Evolutionary conservation across 2,113 vertebrate genomes (phyloP).

Genomic region (Bufo gargarizans): DNA sequence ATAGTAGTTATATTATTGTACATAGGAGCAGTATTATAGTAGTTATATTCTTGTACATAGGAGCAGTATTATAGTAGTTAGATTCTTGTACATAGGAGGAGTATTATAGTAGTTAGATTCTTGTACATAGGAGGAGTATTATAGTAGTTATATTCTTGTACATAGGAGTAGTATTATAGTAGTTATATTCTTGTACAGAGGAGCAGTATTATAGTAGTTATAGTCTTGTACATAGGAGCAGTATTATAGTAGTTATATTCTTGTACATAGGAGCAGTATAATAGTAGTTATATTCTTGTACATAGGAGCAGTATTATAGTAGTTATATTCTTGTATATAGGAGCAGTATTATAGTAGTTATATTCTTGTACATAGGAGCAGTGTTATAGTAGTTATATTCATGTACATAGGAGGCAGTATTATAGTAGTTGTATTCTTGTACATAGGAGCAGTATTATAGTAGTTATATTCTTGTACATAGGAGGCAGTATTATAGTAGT

Average conservation of each 20-base stretch:
- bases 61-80: neutral
- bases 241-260: constrained; percentile 13
- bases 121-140: too few species aligned
- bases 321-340: neutral
- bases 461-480: too few species aligned
- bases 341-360: neutral
- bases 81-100: too few species aligned
- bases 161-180: too few species aligned
- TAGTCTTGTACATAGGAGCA: neutral
- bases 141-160: too few species aligned
- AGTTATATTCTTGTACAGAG: neutral
- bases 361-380: neutral
- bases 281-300: constrained; percentile 1
- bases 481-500: too few species aligned
- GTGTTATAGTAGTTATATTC: constrained; percentile 8
- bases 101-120: too few species aligned
- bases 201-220: too few species aligned
- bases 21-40: neutral
- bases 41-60: constrained; percentile 1
- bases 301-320: neutral
- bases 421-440: constrained; percentile 14
- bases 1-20: too few species aligned
- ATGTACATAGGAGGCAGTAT: neutral
- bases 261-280: neutral
- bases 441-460: neutral